These are phyloP conservation scores for Resseliella maxima DNA, from an alignment of 2,888 invertebrate species.

Conservation along the genomic window DNA sequence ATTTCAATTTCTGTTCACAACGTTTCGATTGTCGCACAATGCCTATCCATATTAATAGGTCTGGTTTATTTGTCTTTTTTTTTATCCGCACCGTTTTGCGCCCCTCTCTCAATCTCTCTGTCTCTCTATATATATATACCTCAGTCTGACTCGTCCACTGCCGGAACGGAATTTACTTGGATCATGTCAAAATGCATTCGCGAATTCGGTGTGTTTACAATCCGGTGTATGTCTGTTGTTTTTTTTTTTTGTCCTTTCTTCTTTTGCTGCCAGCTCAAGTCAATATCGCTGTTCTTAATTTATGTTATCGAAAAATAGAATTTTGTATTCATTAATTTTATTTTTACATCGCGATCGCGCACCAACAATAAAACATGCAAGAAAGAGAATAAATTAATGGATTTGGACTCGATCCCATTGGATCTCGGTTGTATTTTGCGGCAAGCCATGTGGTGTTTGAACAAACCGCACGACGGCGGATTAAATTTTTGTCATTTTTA, in stretches of 20 bases:
- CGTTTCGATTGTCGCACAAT: constrained; percentile 39
- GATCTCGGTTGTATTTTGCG: background rate
- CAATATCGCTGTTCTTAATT: constrained; percentile 9
- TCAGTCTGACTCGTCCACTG: background rate
- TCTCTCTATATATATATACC: background rate
- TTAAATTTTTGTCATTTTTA: constrained; percentile 55
- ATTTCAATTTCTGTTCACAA: background rate
- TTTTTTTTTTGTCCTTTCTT: too few species aligned
- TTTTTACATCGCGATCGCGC: constrained; percentile 6
- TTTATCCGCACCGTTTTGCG: too few species aligned
- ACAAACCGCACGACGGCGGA: constrained; percentile 29
- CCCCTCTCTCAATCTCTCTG: too few species aligned
- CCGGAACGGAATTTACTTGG: constrained; percentile 21
- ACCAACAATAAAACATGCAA: constrained; percentile 11
- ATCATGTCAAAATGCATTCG: constrained; percentile 47
- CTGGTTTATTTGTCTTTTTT: constrained; percentile 33
- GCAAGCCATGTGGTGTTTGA: background rate
- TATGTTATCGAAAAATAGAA: constrained; percentile 51
- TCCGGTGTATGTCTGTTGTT: background rate
- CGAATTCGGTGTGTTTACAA: background rate
- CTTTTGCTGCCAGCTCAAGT: background rate
- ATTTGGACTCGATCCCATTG: constrained; percentile 49
- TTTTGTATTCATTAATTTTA: constrained; percentile 54
- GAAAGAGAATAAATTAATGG: constrained; percentile 24
- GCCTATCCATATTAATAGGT: constrained; percentile 53